Percentiles rank a stretch among this genome's conserved stretches.
These are phyloP conservation scores for Malthinus flaveolus DNA, from an alignment of 2,888 invertebrate genomes.

Conservation along the genomic window DNA sequence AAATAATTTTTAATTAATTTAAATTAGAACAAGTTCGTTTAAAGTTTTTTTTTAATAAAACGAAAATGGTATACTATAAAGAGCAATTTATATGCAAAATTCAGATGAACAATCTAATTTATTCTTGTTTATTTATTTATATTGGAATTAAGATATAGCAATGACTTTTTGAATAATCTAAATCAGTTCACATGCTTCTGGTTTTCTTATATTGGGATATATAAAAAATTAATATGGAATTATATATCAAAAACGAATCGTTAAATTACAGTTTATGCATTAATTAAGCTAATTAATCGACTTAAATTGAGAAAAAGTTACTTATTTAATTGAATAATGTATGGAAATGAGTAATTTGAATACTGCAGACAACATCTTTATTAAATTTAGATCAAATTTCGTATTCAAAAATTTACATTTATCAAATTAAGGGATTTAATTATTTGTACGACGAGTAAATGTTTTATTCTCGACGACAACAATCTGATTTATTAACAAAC, in stretches of 20 bases:
- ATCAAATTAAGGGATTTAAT: constrained; percentile 18
- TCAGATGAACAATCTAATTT: constrained; percentile 18
- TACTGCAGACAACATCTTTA: constrained; percentile 14
- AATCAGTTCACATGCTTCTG: constrained; percentile 10
- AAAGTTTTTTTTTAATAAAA: not conserved
- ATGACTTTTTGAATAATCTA: constrained; percentile 17
- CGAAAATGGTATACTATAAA: constrained; percentile 9
- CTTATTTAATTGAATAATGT: constrained; percentile 9
- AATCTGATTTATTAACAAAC: not conserved
- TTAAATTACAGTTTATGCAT: constrained; percentile 6
- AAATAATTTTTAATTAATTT: not conserved
- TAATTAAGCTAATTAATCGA: constrained; percentile 14
- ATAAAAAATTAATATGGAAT: constrained; percentile 6
- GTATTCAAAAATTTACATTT: constrained; percentile 21
- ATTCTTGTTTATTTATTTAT: constrained; percentile 13
- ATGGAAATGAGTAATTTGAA: constrained; percentile 12
- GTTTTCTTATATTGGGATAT: not conserved
- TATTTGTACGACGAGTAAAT: constrained; percentile 19
- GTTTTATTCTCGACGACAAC: constrained; percentile 10
- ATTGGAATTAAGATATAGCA: constrained; percentile 11
- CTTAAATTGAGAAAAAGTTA: constrained; percentile 6
- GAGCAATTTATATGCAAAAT: constrained; percentile 22
- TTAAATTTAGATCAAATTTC: constrained; percentile 14
- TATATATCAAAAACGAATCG: constrained; percentile 1
- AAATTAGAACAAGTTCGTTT: constrained; percentile 16